Base-by-base conservation (phyloP, 2,797 vertebrate genomes). In the Malacoraja senta region DNA sequence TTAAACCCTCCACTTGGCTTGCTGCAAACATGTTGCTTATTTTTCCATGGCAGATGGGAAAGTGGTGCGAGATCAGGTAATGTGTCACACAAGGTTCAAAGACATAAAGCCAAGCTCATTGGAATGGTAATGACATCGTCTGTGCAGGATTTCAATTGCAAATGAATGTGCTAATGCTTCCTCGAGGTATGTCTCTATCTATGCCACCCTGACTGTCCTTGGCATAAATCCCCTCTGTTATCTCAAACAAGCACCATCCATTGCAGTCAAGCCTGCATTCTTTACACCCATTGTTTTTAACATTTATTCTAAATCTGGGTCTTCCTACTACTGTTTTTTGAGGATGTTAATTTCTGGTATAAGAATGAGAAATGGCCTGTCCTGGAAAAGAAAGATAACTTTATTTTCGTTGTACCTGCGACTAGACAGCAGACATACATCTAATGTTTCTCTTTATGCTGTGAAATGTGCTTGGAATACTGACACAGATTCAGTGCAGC, bases 131-230 rank as follows among this genome's bases (percentile, higher is more conserved):
- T 92, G 90, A 92, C 71, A 92, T 71, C 38, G 68, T 92, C 90
- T 92, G 90, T 92, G 90, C 68, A 76, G 71, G 65, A 92, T 92
- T 92, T 92, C 90, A 92, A 92, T 76, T 92, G 71, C 90, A 92
- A 92, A 92, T 92, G 71, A 91, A 92, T 92, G 90, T 92, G 90
- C 90, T 92, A 92, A 92, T 92, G 90, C 90, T 92, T 92, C 44
- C 71, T 92, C 26, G 90, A 92, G 90, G 90, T 92, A 92, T 92
- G 90, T 76, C 71, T 76, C 90, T 44, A 29, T 29, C 44, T 74
- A 38, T 92, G 71, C 90, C 71, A 92, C 90, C 90, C 90, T 76
- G 90, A 58, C 21, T 92, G 72, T 38, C 68, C 26, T 58, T 92
- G 90, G 26, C 71, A 92, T 72, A 53, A 92, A 92, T 92, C 71